A percentile compares a stretch with the other conserved stretches of the same genome.
These are phyloP conservation scores for Sphaeridia pumilis DNA, from an alignment of 2,888 invertebrate species.

Conservation along the genomic window DNA sequence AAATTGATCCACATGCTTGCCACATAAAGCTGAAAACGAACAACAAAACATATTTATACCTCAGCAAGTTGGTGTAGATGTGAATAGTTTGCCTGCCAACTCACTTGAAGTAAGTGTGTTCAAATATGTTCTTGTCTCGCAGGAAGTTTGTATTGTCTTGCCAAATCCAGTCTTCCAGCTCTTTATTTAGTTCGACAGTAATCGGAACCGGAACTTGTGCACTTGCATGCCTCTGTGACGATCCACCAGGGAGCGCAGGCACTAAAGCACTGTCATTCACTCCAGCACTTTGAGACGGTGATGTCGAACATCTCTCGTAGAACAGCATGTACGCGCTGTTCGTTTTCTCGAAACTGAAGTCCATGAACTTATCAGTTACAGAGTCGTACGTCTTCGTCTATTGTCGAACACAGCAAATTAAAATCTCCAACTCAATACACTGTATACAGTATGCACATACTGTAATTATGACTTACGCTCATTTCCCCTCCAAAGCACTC, in stretches of 20 bases:
- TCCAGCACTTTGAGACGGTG: conserved; percentile 35
- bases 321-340: conserved; percentile 96
- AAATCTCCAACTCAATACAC: conserved; percentile 1
- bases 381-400: conserved; percentile 95
- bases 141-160: conserved; percentile 91
- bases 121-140: conserved; percentile 89
- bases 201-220: conserved; percentile 37
- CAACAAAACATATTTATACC: conserved; percentile 5
- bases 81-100: too few relatives aligned
- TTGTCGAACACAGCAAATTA: too few relatives aligned
- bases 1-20: conserved; percentile 88
- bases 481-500: conserved; percentile 97
- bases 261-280: conserved; percentile 39
- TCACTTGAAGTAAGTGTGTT: conserved; percentile 88
- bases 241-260: conserved; percentile 28
- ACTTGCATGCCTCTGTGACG: conserved; percentile 32
- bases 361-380: conserved; percentile 92
- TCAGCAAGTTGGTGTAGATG: neutral
- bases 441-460: too few relatives aligned
- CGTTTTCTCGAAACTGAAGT: conserved; percentile 94
- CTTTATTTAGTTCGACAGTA: conserved; percentile 55
- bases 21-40: conserved; percentile 70
- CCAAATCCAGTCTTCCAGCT: conserved; percentile 92
- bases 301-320: conserved; percentile 63
- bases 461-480: conserved; percentile 52